A percentile compares a stretch with the other conserved stretches of the same genome.
Conservation (phyloP, 2,113 vertebrate species). For the Coptodon rendalli region DNA sequence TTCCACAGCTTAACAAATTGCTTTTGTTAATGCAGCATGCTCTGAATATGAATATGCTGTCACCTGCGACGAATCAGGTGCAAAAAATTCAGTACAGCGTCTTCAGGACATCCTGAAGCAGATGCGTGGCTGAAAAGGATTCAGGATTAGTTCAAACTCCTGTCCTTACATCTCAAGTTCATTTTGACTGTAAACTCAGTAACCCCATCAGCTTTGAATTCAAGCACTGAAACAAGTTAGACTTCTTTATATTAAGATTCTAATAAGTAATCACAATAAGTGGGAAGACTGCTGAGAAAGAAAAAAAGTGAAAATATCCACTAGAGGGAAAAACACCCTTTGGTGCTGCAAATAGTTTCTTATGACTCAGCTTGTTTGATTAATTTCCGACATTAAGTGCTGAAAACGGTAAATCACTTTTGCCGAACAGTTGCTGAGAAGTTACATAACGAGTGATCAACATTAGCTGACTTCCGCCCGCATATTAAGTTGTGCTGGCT, state of each 20-base stretch:
- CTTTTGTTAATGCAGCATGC: background rate
- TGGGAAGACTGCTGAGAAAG: constrained; percentile 12
- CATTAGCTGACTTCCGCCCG: background rate
- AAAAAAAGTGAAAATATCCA: background rate
- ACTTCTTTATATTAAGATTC: background rate
- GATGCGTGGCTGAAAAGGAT: background rate
- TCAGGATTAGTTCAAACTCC: background rate
- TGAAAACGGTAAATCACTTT: constrained; percentile 21
- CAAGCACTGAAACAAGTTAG: background rate
- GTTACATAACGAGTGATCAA: background rate
- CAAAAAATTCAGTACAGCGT: background rate
- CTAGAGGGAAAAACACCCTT: constrained; percentile 3
- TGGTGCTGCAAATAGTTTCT: background rate
- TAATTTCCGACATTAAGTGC: constrained; percentile 26
- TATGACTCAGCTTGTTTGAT: constrained; percentile 37
- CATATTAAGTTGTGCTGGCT: background rate
- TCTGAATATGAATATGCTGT: background rate
- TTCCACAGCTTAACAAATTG: background rate
- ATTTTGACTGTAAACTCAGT: background rate
- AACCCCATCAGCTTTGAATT: background rate
- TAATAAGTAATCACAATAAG: constrained; percentile 4
- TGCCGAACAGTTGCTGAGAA: background rate
- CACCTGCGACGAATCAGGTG: accelerated
- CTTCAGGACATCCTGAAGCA: background rate
- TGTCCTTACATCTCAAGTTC: background rate